Conservation (phyloP, 2,113 vertebrate species). For the Mixornis gularis region DNA sequence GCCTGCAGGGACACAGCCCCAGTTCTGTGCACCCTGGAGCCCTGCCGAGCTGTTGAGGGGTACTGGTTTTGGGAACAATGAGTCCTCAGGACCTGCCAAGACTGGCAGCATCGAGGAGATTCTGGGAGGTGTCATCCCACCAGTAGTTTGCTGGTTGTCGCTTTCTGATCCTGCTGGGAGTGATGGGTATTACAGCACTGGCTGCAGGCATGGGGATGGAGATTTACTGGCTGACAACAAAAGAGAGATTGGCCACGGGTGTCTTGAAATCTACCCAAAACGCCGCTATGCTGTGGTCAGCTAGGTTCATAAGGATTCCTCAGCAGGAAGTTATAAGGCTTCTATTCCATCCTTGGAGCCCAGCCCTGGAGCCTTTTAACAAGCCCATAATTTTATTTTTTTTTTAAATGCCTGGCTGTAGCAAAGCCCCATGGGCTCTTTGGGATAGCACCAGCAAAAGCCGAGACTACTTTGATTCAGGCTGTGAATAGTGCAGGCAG, state of each 20-base stretch:
- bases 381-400: not conserved
- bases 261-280: not conserved
- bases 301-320: not conserved
- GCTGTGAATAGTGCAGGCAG: not conserved
- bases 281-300: not conserved
- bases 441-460: not conserved
- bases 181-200: not conserved
- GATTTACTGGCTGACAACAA: not conserved
- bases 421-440: not conserved
- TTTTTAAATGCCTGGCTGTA: not conserved
- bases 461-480: not conserved
- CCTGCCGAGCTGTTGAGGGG: fast-evolving
- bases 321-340: not conserved
- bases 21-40: not conserved
- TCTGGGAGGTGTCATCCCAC: not conserved
- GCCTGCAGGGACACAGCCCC: not conserved
- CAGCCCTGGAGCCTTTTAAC: not conserved
- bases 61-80: fast-evolving
- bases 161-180: not conserved
- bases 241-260: not conserved
- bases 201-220: not conserved
- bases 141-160: not conserved
- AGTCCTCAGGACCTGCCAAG: not conserved
- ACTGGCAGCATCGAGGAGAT: not conserved
- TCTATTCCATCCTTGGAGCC: not conserved